phyloP scores from a whole-genome alignment of 2,797 vertebrate genomes.

The Tympanoctomys barrerae region DNA sequence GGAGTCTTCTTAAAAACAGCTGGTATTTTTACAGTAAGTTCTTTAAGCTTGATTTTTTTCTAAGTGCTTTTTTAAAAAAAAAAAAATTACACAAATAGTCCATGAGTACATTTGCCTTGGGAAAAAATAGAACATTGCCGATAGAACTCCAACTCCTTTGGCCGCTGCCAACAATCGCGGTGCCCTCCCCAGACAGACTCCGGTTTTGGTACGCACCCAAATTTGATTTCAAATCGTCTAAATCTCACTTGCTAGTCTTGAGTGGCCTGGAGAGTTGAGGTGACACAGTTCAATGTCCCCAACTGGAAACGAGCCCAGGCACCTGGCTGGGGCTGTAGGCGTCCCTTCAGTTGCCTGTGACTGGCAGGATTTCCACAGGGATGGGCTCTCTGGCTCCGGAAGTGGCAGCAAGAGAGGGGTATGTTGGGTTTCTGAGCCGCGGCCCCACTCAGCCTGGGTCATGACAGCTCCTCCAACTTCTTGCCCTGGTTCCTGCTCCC shows the following conservation, averaged over 20 bases:
- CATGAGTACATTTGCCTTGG: slow-evolving; percentile 16
- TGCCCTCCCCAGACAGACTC: background rate
- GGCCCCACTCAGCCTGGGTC: background rate
- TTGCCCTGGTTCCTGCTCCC: background rate
- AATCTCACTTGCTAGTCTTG: slow-evolving; percentile 15
- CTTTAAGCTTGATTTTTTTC: slow-evolving; percentile 25
- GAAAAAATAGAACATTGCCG: background rate
- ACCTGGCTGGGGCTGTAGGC: background rate
- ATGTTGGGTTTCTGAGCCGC: background rate
- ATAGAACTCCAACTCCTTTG: background rate
- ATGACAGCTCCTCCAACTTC: slow-evolving; percentile 38
- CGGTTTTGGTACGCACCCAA: background rate
- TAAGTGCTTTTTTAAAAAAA: background rate
- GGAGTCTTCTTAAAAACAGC: background rate
- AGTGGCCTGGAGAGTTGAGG: background rate
- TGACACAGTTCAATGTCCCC: background rate
- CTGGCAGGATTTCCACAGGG: background rate
- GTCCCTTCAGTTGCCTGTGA: background rate
- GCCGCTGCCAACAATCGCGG: background rate
- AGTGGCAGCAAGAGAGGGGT: background rate
- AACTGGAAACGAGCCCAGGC: background rate
- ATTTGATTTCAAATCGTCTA: slow-evolving; percentile 37
- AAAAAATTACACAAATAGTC: background rate
- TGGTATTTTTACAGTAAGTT: slow-evolving; percentile 44
- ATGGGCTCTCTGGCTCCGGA: background rate